phyloP scores from a whole-genome alignment of 1,140 invertebrate species.

The Papilio dardanus region DNA sequence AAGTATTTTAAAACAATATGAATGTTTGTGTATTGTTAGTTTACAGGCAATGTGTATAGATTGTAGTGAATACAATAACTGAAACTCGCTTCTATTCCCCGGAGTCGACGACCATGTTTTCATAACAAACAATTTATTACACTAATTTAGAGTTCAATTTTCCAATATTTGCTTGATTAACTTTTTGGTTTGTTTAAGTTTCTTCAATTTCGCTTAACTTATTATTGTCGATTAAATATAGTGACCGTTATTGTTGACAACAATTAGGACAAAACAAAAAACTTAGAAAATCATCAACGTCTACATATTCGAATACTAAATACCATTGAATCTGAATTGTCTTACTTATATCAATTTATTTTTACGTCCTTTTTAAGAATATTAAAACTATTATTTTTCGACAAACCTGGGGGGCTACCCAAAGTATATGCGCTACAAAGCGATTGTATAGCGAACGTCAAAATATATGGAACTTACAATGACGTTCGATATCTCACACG shows the following conservation, averaged over 20 bases:
- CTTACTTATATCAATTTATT: no score
- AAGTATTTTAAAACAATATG: neutral
- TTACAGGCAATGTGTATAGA: neutral
- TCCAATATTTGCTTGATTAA: conserved; percentile 9
- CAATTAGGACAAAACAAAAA: neutral
- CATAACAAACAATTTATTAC: conserved; percentile 8
- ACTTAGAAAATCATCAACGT: neutral
- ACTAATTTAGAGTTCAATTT: neutral
- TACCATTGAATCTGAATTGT: no score
- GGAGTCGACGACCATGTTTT: neutral
- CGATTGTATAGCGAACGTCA: no score
- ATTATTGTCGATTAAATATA: neutral
- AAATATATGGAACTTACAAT: no score
- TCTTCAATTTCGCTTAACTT: neutral
- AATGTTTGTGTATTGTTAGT: neutral
- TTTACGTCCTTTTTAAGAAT: no score
- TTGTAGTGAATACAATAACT: neutral
- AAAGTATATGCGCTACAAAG: no score
- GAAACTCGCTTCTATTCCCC: neutral
- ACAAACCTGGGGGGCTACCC: no score
- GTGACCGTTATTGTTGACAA: neutral
- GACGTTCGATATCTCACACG: no score
- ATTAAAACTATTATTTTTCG: no score
- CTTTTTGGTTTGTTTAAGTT: conserved; percentile 3
- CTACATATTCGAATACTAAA: no score